A percentile compares a stretch with the other conserved stretches of the same genome.
These are phyloP conservation scores for Podabrus alpinus DNA, from an alignment of 2,888 invertebrate genomes.

Conservation along the genomic window DNA sequence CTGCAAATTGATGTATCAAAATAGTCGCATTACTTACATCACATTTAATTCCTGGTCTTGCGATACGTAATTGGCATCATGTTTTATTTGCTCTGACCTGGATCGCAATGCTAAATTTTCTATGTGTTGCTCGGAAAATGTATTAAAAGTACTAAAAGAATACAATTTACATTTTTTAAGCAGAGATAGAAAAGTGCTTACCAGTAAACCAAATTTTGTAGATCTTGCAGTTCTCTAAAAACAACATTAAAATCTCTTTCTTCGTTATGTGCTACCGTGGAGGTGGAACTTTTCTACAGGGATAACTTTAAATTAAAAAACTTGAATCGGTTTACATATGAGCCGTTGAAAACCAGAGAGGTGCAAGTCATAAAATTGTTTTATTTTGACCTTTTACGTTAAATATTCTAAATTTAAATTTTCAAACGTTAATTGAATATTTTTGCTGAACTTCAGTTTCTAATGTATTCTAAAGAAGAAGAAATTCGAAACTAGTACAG, in stretches of 20 bases:
- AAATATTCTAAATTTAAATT: no score
- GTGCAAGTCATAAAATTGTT: no score
- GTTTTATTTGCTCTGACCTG: not conserved
- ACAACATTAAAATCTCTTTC: not conserved
- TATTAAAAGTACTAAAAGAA: not conserved
- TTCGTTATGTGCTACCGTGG: not conserved
- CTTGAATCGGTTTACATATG: not conserved
- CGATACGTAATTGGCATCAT: not conserved
- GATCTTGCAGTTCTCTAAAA: not conserved
- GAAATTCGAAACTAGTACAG: no score
- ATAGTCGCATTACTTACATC: not conserved
- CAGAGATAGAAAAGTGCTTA: not conserved
- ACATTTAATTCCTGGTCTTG: not conserved
- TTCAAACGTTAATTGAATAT: no score
- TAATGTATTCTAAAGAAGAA: no score
- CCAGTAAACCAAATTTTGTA: not conserved
- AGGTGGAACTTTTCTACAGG: not conserved
- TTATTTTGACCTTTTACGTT: no score
- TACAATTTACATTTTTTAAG: not conserved
- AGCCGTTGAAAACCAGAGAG: no score
- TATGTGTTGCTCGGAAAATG: not conserved
- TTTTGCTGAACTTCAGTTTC: no score
- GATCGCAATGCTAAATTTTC: not conserved
- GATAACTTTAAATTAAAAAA: not conserved
- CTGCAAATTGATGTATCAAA: not conserved